A percentile compares a stretch with the other conserved stretches of the same genome.
Evolutionary conservation across 37 sponge, comb jelly and placozoan genomes (phyloP).

Genomic region (Theonella swinhoei): DNA sequence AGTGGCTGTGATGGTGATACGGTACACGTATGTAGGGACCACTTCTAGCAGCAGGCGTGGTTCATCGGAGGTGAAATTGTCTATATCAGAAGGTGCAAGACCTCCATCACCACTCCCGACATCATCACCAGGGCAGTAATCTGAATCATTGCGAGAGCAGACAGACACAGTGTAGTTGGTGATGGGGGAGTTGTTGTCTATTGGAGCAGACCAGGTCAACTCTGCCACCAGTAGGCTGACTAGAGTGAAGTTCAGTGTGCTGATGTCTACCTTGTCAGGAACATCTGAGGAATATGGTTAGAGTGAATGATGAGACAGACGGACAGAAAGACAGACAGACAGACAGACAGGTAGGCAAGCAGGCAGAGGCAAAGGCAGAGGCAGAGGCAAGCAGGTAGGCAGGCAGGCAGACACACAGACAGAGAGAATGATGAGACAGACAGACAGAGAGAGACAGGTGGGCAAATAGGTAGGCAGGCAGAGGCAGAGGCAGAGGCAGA

Average conservation of each 20-base stretch:
- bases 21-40: neutral
- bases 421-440: too few relatives aligned
- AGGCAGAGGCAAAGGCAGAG: too few relatives aligned
- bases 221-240: neutral
- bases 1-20: neutral
- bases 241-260: neutral
- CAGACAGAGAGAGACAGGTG: neutral
- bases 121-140: neutral
- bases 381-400: too few relatives aligned
- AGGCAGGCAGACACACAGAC: too few relatives aligned
- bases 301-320: too few relatives aligned
- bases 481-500: too few relatives aligned
- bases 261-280: constrained; percentile 23
- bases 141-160: neutral
- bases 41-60: neutral
- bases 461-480: too few relatives aligned
- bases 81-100: neutral
- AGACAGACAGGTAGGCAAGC: too few relatives aligned
- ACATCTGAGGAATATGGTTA: constrained; percentile 41
- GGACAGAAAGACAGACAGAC: too few relatives aligned
- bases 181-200: constrained; percentile 38
- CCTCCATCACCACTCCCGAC: neutral
- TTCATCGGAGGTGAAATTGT: neutral
- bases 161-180: constrained; percentile 9
- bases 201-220: constrained; percentile 26